Conservation (phyloP, 2,797 vertebrate genomes). For the Manis crassicaudata region DNA sequence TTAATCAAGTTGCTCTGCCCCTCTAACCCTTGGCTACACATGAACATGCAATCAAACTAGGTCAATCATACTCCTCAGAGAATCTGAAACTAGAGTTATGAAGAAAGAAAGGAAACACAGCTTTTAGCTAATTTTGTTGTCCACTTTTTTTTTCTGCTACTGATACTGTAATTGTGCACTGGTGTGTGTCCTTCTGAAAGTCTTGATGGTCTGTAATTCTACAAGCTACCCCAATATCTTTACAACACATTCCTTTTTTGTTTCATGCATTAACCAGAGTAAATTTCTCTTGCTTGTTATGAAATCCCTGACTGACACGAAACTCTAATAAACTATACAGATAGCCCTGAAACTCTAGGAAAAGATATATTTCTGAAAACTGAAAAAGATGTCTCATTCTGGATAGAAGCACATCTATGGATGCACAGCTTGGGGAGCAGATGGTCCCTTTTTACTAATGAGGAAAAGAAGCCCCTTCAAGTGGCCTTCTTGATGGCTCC, state of each 20-base stretch:
- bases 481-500: neutral
- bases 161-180: neutral
- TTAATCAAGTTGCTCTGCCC: neutral
- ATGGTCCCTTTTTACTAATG: constrained; percentile 38
- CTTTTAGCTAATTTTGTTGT: neutral
- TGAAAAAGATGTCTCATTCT: neutral
- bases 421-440: constrained; percentile 26
- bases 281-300: neutral
- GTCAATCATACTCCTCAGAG: neutral
- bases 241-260: neutral
- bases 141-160: neutral
- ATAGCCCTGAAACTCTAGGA: neutral
- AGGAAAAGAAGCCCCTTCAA: neutral
- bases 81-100: neutral
- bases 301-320: neutral
- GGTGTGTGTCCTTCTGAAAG: neutral
- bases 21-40: neutral
- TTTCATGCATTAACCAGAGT: neutral
- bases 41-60: neutral
- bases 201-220: neutral
- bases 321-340: neutral
- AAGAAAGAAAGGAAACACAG: neutral
- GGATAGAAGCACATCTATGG: neutral
- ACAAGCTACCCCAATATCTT: neutral
- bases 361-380: neutral